These are phyloP conservation scores for Macquaria australasica DNA, from an alignment of 2,113 vertebrate species.

Conservation along the genomic window DNA sequence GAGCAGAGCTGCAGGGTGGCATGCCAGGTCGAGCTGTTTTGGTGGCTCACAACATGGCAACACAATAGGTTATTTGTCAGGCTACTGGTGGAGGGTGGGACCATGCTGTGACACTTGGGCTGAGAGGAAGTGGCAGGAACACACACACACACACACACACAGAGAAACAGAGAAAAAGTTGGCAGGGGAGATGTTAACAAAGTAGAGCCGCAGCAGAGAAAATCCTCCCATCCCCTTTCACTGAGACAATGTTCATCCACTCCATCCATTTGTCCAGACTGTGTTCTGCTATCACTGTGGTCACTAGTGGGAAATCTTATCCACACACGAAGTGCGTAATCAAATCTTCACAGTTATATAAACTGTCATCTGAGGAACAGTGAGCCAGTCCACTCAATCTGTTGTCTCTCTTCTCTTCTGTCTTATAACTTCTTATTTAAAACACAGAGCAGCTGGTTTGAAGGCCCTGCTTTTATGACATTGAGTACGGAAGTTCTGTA, in stretches of 20 bases:
- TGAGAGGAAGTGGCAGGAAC: conserved; percentile 17
- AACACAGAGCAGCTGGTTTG: background rate
- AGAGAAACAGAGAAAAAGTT: background rate
- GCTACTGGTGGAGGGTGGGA: conserved; percentile 23
- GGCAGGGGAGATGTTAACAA: conserved; percentile 5
- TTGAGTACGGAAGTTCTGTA: too few species aligned
- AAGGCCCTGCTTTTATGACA: too few species aligned
- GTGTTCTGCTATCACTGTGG: background rate
- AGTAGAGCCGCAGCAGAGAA: background rate
- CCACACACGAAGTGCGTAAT: background rate
- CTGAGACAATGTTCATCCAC: background rate
- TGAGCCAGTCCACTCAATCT: background rate
- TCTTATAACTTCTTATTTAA: background rate
- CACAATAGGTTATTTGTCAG: conserved; percentile 56
- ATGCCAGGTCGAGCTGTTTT: conserved; percentile 26
- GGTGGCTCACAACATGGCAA: conserved; percentile 14
- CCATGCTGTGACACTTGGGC: conserved; percentile 22
- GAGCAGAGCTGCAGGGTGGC: conserved; percentile 4
- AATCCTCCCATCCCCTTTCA: background rate
- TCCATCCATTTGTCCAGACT: background rate
- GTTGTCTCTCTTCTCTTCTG: background rate
- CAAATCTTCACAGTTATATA: background rate
- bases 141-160: conserved; percentile 15
- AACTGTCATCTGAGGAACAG: background rate
- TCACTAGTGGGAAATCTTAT: background rate